Evolutionary conservation across 2,113 vertebrate genomes (phyloP), one percentile per base, ranked within the genome.

Genomic region (Nipponia nippon): DNA sequence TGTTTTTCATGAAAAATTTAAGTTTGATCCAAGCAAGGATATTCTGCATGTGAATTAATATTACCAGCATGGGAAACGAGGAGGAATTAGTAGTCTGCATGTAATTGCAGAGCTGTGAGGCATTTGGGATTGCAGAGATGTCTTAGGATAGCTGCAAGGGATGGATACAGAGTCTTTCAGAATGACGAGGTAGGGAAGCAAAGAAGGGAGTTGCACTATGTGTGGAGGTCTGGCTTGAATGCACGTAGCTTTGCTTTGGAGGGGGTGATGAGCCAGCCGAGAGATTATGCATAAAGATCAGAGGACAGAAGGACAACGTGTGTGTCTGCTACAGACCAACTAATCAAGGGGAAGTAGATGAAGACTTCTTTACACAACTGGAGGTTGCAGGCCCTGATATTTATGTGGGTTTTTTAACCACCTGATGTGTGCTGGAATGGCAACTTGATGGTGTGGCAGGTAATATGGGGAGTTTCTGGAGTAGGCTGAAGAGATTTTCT

Each of bases 41-140:
- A 18, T 34, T 34, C 38, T 89, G 52, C 16, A 6, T 27, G 16
- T 12, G 17, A 52, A 72, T 20, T 8, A 38, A 32, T 55, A 14
- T 29, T 50, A 22, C 56, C 52, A 83, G 47, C 42, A 26, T 11
- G 32, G 36, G 47, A 50, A 62, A 38, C 9, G 53, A 78, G 58
- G 9, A 40, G 63, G 40, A 75, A 4, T 69, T 29, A 8, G 36
- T 44, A 79, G 14, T 40, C 15, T 42, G 20, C 17, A 4, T 19
- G 44, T 32, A 15, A 61, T 1, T 80, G 62, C 30, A 20, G 62
- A 66, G 50, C 55, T 61, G 25, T 62, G 77, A 67, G 62, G 42
- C 47, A 14, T 49, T 38, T 53, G 42, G 67, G 52, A 15, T 76
- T 1, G 0, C 3, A 1, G 56, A 34, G 62, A 1, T 2, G 3